Base-by-base conservation (phyloP, 2,797 vertebrate species). In the Myotis myotis region DNA sequence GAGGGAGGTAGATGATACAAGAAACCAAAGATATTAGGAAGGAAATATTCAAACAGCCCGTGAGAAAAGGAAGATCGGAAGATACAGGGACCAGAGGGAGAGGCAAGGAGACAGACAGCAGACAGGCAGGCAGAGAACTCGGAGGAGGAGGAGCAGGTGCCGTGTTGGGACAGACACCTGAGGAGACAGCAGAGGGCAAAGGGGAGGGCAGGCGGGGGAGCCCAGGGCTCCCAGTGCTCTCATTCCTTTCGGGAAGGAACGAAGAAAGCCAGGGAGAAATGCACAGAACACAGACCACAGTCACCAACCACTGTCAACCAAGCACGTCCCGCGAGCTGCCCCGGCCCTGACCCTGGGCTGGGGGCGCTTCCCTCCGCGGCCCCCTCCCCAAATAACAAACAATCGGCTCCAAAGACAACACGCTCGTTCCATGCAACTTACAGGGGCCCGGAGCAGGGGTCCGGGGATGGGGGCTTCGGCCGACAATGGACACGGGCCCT, bases 351-450 rank as follows among this genome's bases (percentile, higher is more conserved):
- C 78, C 92, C 90, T 71, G 94, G 96, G 95, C 95, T 89, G 81
- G 90, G 96, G 83, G 89, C 47, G 60, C 97, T 83, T 95, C 96
- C 96, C 95, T 94, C 96, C 95, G 15, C 82, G 30, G 95, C 92
- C 92, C 94, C 95, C 94, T 93, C 97, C 96, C 96, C 95, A 80
- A 41, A 90, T 68, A 96, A 98, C 96, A 97, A 94, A 97, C 96
- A 95, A 88, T 93, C 9, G 94, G 91, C 94, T 96, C 93, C 94
- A 97, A 97, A 97, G 97, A 98, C 97, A 98, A 97, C 97, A 98
- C 97, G 95, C 97, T 98, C 95, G 88, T 97, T 98, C 98, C 97
- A 98, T 98, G 98, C 98, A 97, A 98, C 98, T 98, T 98, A 98
- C 98, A 98, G 97, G 98, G 98, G 98, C 96, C 97, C 98, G 96